Conservation (phyloP, 2,113 vertebrate species). For the Cranoglanis bouderius region DNA sequence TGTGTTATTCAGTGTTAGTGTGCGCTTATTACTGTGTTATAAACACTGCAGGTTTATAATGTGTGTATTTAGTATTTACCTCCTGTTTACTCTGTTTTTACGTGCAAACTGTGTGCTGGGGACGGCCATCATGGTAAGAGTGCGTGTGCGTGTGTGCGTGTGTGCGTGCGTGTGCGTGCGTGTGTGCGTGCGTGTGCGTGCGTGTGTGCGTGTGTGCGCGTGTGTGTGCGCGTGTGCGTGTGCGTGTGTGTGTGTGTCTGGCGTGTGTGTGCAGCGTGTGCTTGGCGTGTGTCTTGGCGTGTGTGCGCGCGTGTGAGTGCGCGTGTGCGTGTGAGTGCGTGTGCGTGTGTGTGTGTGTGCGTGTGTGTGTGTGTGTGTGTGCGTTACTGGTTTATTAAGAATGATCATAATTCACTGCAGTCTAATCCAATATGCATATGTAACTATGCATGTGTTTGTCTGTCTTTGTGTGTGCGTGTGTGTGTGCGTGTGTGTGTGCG, state of each 20-base stretch:
- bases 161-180: slow-evolving; percentile 4
- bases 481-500: background rate
- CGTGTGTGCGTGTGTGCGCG: slow-evolving; percentile 9
- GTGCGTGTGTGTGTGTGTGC: slow-evolving; percentile 13
- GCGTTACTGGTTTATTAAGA: background rate
- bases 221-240: slow-evolving; percentile 7
- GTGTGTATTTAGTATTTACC: background rate
- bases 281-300: slow-evolving; percentile 7
- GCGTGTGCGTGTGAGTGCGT: slow-evolving; percentile 20
- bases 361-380: too few relatives aligned
- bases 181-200: background rate
- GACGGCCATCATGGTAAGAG: slow-evolving; percentile 44
- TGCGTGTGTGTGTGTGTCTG: slow-evolving; percentile 13
- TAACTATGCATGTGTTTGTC: background rate
- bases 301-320: slow-evolving; percentile 8
- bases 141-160: slow-evolving; percentile 13
- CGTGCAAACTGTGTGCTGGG: slow-evolving; percentile 20
- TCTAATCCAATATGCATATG: background rate
- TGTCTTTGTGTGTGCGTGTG: background rate
- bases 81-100: slow-evolving; percentile 37
- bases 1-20: background rate
- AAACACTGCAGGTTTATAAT: background rate
- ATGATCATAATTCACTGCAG: background rate
- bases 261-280: slow-evolving; percentile 7
- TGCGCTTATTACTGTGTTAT: background rate